Conservation (phyloP, 2,113 vertebrate species). For the Psittacus erithacus region DNA sequence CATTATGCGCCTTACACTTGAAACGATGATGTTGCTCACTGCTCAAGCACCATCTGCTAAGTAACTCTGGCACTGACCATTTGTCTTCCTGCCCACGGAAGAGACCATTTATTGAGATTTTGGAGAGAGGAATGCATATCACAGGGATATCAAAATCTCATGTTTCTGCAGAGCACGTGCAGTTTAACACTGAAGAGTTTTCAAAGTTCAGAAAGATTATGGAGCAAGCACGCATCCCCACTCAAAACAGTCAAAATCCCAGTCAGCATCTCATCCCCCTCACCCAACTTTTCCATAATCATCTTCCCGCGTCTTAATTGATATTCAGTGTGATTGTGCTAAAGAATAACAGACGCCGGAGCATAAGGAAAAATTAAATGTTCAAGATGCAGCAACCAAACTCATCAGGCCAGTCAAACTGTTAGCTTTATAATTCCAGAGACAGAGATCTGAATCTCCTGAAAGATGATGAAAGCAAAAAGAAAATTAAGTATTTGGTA, state of each 20-base stretch:
- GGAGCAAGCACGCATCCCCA: background rate
- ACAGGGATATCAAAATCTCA: background rate
- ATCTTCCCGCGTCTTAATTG: conserved; percentile 53
- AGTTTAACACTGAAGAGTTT: background rate
- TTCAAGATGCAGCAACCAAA: conserved; percentile 30
- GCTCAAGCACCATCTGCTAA: conserved; percentile 65
- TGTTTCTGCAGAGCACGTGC: fast-evolving
- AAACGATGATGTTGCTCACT: conserved; percentile 40
- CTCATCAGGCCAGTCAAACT: conserved; percentile 41
- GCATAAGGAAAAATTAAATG: conserved; percentile 69
- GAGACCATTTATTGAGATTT: background rate
- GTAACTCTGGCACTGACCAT: conserved; percentile 61
- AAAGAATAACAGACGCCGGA: conserved; percentile 58
- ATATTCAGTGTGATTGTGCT: conserved; percentile 63
- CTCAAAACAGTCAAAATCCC: background rate
- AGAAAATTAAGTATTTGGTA: background rate
- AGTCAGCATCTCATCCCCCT: background rate
- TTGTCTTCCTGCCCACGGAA: background rate
- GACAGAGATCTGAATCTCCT: background rate
- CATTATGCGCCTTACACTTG: conserved; percentile 35
- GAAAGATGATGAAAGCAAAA: background rate
- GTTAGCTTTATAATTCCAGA: conserved; percentile 28
- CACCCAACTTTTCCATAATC: background rate
- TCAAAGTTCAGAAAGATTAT: background rate
- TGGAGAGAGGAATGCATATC: background rate